Conservation (phyloP, 2,113 vertebrate species). For the Centropus bengalensis region DNA sequence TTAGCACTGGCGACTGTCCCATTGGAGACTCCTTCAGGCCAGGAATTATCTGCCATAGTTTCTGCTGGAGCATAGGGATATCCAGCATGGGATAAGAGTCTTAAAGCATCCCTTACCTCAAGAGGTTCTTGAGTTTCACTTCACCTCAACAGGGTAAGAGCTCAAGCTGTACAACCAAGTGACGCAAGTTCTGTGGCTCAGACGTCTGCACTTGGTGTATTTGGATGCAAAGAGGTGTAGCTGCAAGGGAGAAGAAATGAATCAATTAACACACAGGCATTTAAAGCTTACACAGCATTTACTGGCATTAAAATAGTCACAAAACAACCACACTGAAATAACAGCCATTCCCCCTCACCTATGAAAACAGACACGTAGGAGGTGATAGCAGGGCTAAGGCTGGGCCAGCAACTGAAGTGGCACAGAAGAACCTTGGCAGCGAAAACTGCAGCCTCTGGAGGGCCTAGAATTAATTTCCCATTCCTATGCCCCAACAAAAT, state of each 20-base stretch:
- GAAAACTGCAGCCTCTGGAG: background rate
- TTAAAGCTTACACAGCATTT: background rate
- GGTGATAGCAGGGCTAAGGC: background rate
- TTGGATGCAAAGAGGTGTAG: accelerated
- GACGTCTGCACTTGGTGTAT: background rate
- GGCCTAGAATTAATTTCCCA: background rate
- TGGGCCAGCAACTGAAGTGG: background rate
- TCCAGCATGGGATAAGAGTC: accelerated
- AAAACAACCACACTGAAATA: background rate
- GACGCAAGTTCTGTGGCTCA: background rate
- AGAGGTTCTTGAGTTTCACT: background rate
- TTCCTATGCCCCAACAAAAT: background rate
- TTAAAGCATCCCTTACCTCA: background rate
- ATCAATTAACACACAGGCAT: background rate
- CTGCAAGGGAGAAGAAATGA: background rate
- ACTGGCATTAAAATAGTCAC: background rate
- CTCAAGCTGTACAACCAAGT: background rate
- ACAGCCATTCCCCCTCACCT: background rate
- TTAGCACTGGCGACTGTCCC: background rate
- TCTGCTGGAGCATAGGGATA: background rate
- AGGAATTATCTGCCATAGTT: background rate
- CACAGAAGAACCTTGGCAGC: background rate
- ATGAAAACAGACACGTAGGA: accelerated
- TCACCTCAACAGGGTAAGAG: background rate
- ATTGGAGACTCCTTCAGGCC: background rate